A percentile compares a stretch with the other conserved stretches of the same genome.
phyloP scores from a whole-genome alignment of 92 coral and sea anemone genomes.

The Parazoanthus swiftii region DNA sequence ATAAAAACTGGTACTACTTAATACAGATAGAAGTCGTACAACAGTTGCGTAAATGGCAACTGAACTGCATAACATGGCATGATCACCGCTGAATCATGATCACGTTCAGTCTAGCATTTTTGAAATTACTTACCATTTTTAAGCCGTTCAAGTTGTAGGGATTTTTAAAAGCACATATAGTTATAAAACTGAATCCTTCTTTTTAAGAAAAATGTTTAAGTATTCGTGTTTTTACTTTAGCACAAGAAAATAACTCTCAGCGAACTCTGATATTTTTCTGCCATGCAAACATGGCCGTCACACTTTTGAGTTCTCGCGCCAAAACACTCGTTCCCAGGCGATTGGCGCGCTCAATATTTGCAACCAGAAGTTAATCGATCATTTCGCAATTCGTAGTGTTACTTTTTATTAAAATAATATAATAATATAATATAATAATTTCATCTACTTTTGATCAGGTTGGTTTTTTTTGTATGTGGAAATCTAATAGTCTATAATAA shows the following conservation, averaged over 20 bases:
- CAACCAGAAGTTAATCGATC: constrained; percentile 4
- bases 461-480: too few relatives aligned
- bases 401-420: too few relatives aligned
- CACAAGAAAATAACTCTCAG: background rate
- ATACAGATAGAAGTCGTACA: too few relatives aligned
- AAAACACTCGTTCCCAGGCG: constrained; percentile 38
- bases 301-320: constrained; percentile 36
- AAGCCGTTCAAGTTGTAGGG: background rate
- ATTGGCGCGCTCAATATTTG: background rate
- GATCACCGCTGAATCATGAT: background rate
- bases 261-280: background rate
- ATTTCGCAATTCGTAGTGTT: too few relatives aligned
- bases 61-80: background rate
- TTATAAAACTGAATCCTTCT: background rate
- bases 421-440: background rate
- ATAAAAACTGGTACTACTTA: too few relatives aligned
- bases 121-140: constrained; percentile 20
- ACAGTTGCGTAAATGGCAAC: background rate
- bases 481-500: too few relatives aligned
- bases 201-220: background rate
- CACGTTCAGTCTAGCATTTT: background rate
- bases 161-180: too few relatives aligned
- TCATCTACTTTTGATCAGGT: background rate
- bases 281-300: constrained; percentile 30
- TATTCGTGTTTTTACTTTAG: background rate